These are phyloP conservation scores for Edolisoma coerulescens DNA, from an alignment of 2,113 vertebrate species.

Conservation along the genomic window DNA sequence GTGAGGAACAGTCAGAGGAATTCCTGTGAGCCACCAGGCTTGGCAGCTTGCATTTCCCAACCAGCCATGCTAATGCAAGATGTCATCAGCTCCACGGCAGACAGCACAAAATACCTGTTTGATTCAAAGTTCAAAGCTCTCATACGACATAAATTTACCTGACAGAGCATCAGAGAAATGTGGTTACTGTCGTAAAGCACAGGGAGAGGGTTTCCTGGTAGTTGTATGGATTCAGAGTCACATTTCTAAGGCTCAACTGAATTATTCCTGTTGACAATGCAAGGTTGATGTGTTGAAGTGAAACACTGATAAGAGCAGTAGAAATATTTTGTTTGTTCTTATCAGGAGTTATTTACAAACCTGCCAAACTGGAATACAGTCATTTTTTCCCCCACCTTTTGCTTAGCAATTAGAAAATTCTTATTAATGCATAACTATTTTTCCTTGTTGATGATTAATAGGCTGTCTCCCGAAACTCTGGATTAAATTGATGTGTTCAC, in stretches of 20 bases:
- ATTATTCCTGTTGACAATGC: conserved; percentile 50
- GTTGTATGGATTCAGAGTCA: background rate
- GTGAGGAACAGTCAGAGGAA: background rate
- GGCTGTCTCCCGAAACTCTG: background rate
- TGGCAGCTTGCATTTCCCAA: background rate
- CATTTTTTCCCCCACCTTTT: background rate
- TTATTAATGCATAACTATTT: background rate
- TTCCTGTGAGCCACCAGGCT: background rate
- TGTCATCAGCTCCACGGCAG: background rate
- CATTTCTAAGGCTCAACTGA: background rate
- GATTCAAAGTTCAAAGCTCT: background rate
- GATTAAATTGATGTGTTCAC: background rate
- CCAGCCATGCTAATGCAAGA: background rate
- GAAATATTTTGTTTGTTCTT: conserved; percentile 24
- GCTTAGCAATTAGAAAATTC: background rate
- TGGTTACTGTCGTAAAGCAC: background rate
- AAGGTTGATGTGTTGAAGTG: background rate
- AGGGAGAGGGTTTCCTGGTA: background rate
- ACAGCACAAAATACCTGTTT: background rate
- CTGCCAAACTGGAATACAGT: background rate
- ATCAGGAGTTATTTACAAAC: conserved; percentile 33
- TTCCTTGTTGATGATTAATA: background rate
- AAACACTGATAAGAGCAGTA: background rate
- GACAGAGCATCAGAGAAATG: background rate
- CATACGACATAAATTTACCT: background rate